phyloP scores from a whole-genome alignment of 2,888 invertebrate genomes.

The Polyploca ridens region DNA sequence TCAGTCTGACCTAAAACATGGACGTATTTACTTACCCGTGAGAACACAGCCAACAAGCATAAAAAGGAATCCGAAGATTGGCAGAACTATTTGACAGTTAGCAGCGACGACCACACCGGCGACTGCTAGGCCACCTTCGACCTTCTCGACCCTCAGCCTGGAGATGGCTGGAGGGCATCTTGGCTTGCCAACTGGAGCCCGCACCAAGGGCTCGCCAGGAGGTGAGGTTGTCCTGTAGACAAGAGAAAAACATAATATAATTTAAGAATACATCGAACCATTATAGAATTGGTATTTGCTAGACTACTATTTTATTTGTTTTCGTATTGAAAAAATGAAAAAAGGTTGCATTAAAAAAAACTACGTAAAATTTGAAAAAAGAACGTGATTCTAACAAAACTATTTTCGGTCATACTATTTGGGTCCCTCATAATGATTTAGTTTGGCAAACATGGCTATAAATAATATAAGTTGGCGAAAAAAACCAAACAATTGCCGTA shows the following conservation, averaged over 20 bases:
- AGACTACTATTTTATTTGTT: too few species aligned
- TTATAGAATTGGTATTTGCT: too few species aligned
- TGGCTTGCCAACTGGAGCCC: constrained; percentile 79
- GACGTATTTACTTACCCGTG: constrained; percentile 82
- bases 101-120: constrained; percentile 91
- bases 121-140: constrained; percentile 90
- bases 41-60: constrained; percentile 90
- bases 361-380: too few species aligned
- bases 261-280: too few species aligned
- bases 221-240: constrained; percentile 75
- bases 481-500: neutral
- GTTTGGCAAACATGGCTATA: neutral
- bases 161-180: constrained; percentile 88
- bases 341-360: too few species aligned
- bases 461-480: neutral
- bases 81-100: constrained; percentile 90
- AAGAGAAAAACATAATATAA: constrained; percentile 19
- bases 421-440: neutral
- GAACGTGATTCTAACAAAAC: too few species aligned
- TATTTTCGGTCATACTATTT: neutral
- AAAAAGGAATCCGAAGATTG: constrained; percentile 91
- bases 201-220: constrained; percentile 85
- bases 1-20: too few species aligned
- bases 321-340: too few species aligned
- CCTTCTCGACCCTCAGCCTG: constrained; percentile 89